Evolutionary conservation across 2,113 vertebrate genomes (phyloP).

Genomic region (Apteryx owenii): DNA sequence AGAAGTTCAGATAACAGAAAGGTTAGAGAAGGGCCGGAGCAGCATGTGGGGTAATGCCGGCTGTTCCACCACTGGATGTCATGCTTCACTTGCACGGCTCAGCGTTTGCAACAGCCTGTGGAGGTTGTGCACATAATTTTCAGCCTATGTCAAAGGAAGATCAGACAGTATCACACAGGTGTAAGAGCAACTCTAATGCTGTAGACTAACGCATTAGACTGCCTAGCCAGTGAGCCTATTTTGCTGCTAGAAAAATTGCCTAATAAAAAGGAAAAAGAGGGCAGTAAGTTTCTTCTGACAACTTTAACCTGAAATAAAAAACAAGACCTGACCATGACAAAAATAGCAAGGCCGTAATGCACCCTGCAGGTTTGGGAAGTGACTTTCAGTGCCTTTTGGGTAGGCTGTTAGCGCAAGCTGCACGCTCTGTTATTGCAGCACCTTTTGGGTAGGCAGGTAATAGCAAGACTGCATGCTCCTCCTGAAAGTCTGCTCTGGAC

Average conservation of each 20-base stretch:
- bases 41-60: rapidly evolving
- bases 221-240: not conserved
- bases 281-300: not conserved
- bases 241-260: not conserved
- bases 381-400: not conserved
- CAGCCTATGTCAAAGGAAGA: not conserved
- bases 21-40: not conserved
- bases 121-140: not conserved
- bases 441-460: not conserved
- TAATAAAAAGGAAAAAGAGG: not conserved
- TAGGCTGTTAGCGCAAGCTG: not conserved
- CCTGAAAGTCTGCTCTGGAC: not conserved
- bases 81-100: not conserved
- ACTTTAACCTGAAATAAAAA: not conserved
- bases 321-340: not conserved
- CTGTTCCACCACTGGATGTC: not conserved
- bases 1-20: not conserved
- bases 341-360: not conserved
- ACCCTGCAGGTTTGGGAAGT: not conserved
- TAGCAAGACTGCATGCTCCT: not conserved
- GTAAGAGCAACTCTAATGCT: not conserved
- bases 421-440: not conserved
- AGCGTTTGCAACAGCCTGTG: not conserved
- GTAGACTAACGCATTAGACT: not conserved
- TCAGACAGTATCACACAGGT: not conserved